Conservation (phyloP, 64 coral and sea anemone genomes). For the Montipora sp. region DNA sequence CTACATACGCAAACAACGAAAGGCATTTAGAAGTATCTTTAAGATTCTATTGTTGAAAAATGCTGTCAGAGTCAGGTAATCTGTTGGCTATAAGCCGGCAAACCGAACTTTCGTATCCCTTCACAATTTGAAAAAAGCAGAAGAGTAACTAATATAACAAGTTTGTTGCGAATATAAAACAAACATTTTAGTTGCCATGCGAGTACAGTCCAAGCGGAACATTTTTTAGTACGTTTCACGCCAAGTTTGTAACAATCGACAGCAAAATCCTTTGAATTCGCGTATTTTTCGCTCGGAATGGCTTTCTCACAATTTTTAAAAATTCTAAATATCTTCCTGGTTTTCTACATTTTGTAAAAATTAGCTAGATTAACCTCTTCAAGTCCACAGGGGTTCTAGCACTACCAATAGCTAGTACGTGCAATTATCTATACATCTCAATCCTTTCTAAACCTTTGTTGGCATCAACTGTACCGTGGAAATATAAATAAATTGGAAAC, state of each 20-base stretch:
- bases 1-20: not conserved
- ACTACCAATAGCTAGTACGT: constrained; percentile 7
- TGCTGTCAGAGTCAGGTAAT: too few relatives aligned
- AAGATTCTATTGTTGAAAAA: too few relatives aligned
- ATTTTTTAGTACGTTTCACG: not conserved
- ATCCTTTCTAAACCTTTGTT: not conserved
- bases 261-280: not conserved
- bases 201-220: not conserved
- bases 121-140: not conserved
- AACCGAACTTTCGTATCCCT: not conserved
- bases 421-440: too few relatives aligned
- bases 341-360: not conserved
- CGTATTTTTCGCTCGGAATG: not conserved
- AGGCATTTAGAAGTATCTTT: not conserved
- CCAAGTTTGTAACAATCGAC: not conserved
- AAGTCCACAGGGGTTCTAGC: constrained; percentile 1
- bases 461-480: not conserved
- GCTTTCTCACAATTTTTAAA: not conserved
- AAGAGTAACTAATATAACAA: not conserved
- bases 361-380: constrained; percentile 30
- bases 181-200: too few relatives aligned
- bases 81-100: not conserved
- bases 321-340: not conserved
- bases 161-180: not conserved
- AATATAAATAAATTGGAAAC: not conserved